A percentile compares a stretch with the other conserved stretches of the same genome.
Conservation (phyloP, 2,888 invertebrate genomes). For the Agrilus biguttatus region DNA sequence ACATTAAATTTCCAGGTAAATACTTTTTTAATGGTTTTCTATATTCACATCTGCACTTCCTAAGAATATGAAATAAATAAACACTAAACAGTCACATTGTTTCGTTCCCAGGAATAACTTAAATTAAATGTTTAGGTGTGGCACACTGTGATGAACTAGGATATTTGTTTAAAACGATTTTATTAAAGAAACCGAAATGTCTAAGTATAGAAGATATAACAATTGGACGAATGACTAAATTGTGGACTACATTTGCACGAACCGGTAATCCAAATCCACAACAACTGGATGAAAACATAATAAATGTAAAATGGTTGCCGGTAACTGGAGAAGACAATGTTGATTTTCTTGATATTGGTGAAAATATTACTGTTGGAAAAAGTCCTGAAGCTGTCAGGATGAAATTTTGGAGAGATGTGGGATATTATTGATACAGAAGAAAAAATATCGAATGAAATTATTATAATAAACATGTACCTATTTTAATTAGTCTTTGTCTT, state of each 20-base stretch:
- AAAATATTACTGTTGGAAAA: conserved; percentile 11
- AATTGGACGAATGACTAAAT: conserved; percentile 12
- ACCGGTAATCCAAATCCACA: conserved; percentile 14
- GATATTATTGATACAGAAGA: no score
- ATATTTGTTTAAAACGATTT: conserved; percentile 14
- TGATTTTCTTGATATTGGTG: conserved; percentile 18
- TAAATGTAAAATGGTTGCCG: conserved; percentile 15
- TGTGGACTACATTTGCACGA: conserved; percentile 19
- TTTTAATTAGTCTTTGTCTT: no score
- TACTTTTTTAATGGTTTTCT: neutral
- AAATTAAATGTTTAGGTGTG: conserved; percentile 9
- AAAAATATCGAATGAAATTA: no score
- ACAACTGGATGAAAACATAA: conserved; percentile 4
- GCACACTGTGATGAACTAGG: conserved; percentile 18
- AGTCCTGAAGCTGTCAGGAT: conserved; percentile 17
- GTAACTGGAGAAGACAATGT: conserved; percentile 10
- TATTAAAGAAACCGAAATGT: conserved; percentile 8
- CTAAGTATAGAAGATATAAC: conserved; percentile 11
- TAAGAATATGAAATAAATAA: no score
- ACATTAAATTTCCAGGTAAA: neutral
- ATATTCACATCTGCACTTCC: neutral
- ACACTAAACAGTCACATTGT: no score
- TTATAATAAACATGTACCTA: no score
- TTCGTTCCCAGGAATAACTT: neutral
- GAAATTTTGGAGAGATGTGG: conserved; percentile 15